Evolutionary conservation across 2,888 invertebrate species (phyloP).

Genomic region (Drosophila algonquin): DNA sequence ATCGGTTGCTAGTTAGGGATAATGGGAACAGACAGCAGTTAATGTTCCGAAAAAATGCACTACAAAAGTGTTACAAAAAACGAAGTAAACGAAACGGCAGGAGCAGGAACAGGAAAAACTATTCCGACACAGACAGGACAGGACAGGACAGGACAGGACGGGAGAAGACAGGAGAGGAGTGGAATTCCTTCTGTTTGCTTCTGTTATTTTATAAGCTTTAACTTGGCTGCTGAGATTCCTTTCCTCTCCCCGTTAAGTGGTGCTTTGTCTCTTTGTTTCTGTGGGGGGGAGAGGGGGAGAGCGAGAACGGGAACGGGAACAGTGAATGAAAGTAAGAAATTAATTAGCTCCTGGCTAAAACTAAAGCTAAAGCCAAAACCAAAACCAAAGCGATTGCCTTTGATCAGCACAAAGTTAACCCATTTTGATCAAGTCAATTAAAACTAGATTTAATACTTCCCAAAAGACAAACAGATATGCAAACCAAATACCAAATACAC

Average conservation of each 20-base stretch:
- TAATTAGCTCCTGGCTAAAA: constrained; percentile 42
- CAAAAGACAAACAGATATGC: constrained; percentile 57
- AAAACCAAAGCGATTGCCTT: background rate
- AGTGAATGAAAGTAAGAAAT: constrained; percentile 47
- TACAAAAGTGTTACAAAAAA: constrained; percentile 64
- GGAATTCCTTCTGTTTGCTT: background rate
- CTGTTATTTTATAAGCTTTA: constrained; percentile 41
- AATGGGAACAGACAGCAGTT: constrained; percentile 74
- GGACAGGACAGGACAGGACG: background rate
- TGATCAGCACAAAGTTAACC: constrained; percentile 15
- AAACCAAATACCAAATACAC: constrained; percentile 42
- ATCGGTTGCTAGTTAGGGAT: constrained; percentile 70
- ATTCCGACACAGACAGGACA: constrained; percentile 15
- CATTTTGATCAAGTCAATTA: constrained; percentile 55
- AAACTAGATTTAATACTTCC: constrained; percentile 60
- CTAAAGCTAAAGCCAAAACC: background rate
- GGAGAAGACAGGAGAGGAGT: background rate
- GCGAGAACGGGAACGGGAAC: constrained; percentile 4
- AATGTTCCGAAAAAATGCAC: constrained; percentile 67
- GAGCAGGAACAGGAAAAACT: background rate
- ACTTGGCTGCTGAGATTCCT: constrained; percentile 33
- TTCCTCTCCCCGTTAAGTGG: constrained; percentile 24
- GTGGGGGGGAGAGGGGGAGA: background rate
- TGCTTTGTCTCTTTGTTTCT: background rate
- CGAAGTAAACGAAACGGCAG: constrained; percentile 5